These are phyloP conservation scores for Minunthozetes semirufus DNA, from an alignment of 2,888 invertebrate genomes.

Conservation along the genomic window DNA sequence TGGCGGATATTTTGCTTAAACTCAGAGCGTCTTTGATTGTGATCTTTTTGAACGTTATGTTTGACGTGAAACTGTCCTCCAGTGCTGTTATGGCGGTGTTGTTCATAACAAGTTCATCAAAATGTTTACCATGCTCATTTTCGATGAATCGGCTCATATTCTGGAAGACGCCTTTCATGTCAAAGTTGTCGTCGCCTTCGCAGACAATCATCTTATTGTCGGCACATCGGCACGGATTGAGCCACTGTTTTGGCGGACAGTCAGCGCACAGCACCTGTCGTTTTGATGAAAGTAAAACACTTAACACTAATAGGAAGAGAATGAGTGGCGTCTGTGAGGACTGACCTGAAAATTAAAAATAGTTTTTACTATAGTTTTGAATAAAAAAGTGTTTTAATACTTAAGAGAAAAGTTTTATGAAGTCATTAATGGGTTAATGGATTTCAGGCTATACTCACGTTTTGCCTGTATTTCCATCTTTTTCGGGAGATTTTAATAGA, in stretches of 20 bases:
- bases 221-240: constrained; percentile 24
- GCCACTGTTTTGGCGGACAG: neutral
- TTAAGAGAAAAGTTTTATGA: neutral
- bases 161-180: neutral
- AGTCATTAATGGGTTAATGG: too few relatives aligned
- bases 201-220: constrained; percentile 4
- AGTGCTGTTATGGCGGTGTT: constrained; percentile 32
- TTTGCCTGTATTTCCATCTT: too few relatives aligned
- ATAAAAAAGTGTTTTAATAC: neutral
- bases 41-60: constrained; percentile 22
- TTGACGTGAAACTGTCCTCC: neutral
- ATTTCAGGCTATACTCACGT: too few relatives aligned
- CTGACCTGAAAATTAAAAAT: neutral
- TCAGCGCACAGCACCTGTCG: neutral
- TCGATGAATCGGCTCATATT: neutral
- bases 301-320: neutral
- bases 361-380: neutral
- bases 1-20: constrained; percentile 12
- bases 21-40: constrained; percentile 29
- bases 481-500: too few relatives aligned
- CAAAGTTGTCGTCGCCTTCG: constrained; percentile 28
- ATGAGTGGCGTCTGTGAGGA: neutral
- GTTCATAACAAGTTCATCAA: constrained; percentile 29
- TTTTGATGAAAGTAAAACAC: constrained; percentile 12
- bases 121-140: neutral